Base-by-base conservation (phyloP, 2,888 invertebrate species). In the Vannuccia rotundouncinata region DNA sequence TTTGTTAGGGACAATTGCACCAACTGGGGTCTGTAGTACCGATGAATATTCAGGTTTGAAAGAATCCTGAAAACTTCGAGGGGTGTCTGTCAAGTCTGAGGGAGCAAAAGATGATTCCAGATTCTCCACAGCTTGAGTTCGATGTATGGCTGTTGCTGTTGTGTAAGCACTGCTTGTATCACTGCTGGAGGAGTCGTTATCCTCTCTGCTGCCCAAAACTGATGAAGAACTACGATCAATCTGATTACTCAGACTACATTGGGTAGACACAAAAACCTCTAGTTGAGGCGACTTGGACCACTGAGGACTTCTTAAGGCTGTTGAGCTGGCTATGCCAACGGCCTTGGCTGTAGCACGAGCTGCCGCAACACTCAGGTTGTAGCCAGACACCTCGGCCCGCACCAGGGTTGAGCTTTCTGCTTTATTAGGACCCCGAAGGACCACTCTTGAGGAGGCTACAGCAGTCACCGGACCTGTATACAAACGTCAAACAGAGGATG, bases 271-370 rank as follows among this genome's bases (percentile, higher is more conserved):
- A 27, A 31, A 45, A 17, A 31, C 31, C 28, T 30, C n/a, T 27
- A 1, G 75, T 0, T 13, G n/a, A 22, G 0, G n/a, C 75, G n/a
- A 30, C 31, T 59, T 29, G 25, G 5, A 17, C 2, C 22, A 17
- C 22, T 27, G 22, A 2, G 2, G 66, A 22, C 25, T 2, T 2
- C 66, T 66, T 2, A 66, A 2, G 2, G 66, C 66, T 13, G 77
- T 59, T 1, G 77, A 28, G 17, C 31, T 22, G 1, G 77, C 77
- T 2, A 77, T 77, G 77, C 77, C 30, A 22, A 59, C 77, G 1
- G 77, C 77, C 1, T 59, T 31, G 77, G 77, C 77, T 28, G 77
- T 77, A 31, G 77, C 77, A 2, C 77, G 77, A 17, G 77, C 77
- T 25, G 59, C 59, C 0, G 77, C 77, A 0, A 59, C 29, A 17